A percentile compares a stretch with the other conserved stretches of the same genome.
Conservation (phyloP, 2,888 invertebrate species). For the Lithophane ornitopus region DNA sequence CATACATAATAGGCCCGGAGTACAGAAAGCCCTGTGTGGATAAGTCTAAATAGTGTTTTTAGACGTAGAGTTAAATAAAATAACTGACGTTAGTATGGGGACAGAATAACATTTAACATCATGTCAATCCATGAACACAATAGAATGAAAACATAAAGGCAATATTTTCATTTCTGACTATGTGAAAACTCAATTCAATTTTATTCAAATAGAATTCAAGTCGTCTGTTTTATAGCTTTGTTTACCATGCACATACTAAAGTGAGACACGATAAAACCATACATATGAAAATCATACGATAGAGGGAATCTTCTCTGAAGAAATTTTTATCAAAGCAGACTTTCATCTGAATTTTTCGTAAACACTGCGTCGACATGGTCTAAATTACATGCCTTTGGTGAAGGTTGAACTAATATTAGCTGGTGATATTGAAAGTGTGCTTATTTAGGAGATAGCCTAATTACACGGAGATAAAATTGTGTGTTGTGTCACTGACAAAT, state of each 20-base stretch:
- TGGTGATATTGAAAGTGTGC: conserved; percentile 41
- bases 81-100: neutral
- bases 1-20: neutral
- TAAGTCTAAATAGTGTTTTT: neutral
- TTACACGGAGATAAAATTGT: conserved; percentile 15
- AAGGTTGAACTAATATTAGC: conserved; percentile 57
- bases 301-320: neutral
- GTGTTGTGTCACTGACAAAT: neutral
- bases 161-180: conserved; percentile 8
- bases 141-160: conserved; percentile 15
- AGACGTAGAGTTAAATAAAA: neutral
- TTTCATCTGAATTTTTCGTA: conserved; percentile 13
- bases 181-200: conserved; percentile 30
- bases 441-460: conserved; percentile 41
- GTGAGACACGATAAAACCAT: neutral
- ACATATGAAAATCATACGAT: neutral
- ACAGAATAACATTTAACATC: neutral
- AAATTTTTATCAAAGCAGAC: neutral
- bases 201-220: conserved; percentile 27
- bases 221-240: conserved; percentile 19
- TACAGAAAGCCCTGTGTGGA: neutral
- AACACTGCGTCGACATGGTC: conserved; percentile 25
- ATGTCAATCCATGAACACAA: conserved; percentile 18
- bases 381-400: conserved; percentile 39
- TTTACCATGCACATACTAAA: conserved; percentile 34